A percentile compares a stretch with the other conserved stretches of the same genome.
Evolutionary conservation across 2,888 invertebrate species (phyloP).

Genomic region (Dryobota labecula): DNA sequence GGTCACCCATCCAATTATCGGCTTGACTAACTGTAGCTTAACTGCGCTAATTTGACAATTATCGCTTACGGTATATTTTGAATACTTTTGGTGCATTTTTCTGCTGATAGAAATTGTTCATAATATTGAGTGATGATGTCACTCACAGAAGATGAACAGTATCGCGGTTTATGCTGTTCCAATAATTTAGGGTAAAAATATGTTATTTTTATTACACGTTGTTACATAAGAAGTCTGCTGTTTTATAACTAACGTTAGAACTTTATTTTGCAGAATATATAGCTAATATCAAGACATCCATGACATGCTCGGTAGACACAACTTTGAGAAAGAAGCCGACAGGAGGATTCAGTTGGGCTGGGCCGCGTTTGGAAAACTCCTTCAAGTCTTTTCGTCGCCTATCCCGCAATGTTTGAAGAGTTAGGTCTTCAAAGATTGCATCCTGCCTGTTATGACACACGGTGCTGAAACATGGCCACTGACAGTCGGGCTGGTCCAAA

Average conservation of each 20-base stretch:
- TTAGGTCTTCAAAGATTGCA: too few relatives aligned
- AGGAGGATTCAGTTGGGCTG: too few relatives aligned
- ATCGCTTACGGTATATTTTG: constrained; percentile 39
- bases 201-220: not conserved
- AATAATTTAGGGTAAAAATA: not conserved
- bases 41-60: constrained; percentile 44
- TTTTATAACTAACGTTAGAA: not conserved
- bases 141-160: not conserved
- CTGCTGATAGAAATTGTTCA: not conserved
- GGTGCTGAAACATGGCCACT: too few relatives aligned
- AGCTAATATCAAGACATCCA: too few relatives aligned
- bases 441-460: too few relatives aligned
- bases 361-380: too few relatives aligned
- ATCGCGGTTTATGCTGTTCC: not conserved
- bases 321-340: too few relatives aligned
- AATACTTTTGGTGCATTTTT: constrained; percentile 17
- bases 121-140: constrained; percentile 6
- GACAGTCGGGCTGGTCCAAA: too few relatives aligned
- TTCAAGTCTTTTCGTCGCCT: too few relatives aligned
- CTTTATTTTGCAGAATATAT: not conserved
- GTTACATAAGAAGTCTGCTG: not conserved
- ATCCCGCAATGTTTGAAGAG: too few relatives aligned
- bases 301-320: too few relatives aligned
- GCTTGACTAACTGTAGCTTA: constrained; percentile 33
- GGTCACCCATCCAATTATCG: constrained; percentile 51